Evolutionary conservation across 2,113 vertebrate species (phyloP), one percentile per base, ranked within the genome.

Genomic region (Triplophysa tibetana): DNA sequence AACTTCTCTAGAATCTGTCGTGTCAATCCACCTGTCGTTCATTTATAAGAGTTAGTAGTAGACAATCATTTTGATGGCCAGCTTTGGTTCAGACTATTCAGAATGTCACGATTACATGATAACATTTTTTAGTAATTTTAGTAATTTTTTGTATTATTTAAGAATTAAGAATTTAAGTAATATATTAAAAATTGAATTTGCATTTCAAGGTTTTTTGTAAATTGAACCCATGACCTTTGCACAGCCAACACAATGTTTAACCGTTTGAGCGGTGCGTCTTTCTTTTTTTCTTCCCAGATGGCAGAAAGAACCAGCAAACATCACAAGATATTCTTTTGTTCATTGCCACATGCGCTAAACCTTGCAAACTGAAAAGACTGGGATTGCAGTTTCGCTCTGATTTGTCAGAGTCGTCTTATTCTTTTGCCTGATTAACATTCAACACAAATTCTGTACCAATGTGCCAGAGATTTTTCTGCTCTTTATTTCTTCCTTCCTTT

Each of bases 351-450:
- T n/a, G 58, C 24, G 62, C 23, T 2, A 63, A 41, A 63, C 58
- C 56, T 75, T 48, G 23, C 21, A 48, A 63, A 23, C 29, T 23
- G 54, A 60, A 60, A 73, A 60, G 54, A 74, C 29, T 45, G 13
- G 21, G 60, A 75, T 62, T 75, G 41, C 41, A 12, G 43, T 63
- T 29, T 48, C 45, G 8, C 58, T 63, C 21, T 75, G 60, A 63
- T 75, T 75, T 75, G 58, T 29, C 61, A 54, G 19, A 54, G 62
- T 19, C 10, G 6, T 21, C 6, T 76, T 74, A 14, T 45, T 62
- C 7, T 65, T 72, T 72, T 72, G 26, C 43, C 45, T 65, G 43
- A 65, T 77, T 77, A 65, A 77, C 24, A 77, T 65, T 65, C 75
- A 65, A 19, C 62, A 41, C 61, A 65, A 63, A 64, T 65, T 54